phyloP scores from a whole-genome alignment of 2,113 vertebrate genomes.

The Seriola aureovittata region DNA sequence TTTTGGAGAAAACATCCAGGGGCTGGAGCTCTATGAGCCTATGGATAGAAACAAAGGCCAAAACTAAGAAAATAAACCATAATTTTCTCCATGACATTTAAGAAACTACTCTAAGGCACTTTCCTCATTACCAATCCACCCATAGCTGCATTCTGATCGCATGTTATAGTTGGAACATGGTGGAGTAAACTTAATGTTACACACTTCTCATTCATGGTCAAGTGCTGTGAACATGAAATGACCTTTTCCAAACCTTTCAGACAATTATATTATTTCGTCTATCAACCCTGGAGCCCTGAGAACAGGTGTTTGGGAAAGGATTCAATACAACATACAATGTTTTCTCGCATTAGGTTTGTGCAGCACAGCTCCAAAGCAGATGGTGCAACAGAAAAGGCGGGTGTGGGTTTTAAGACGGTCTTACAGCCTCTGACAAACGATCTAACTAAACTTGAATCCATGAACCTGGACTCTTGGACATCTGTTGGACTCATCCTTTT shows the following conservation, averaged over 20 bases:
- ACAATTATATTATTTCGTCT: not conserved
- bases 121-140: not conserved
- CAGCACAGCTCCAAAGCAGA: not conserved
- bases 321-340: not conserved
- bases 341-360: not conserved
- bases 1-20: too few species aligned
- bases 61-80: not conserved
- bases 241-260: slow-evolving; percentile 34
- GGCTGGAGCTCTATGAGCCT: too few species aligned
- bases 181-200: not conserved
- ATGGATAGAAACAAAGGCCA: not conserved
- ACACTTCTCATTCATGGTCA: not conserved
- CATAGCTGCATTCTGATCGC: slow-evolving; percentile 23
- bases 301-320: not conserved
- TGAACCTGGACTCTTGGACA: not conserved
- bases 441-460: not conserved
- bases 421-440: not conserved
- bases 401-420: not conserved
- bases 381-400: not conserved
- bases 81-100: slow-evolving; percentile 43
- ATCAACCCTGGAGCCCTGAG: not conserved
- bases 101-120: not conserved
- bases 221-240: not conserved
- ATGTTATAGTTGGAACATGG: not conserved
- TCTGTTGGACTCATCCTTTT: not conserved